These are phyloP conservation scores for Drosophila rhopaloa DNA, from an alignment of 1,140 invertebrate species.

Conservation along the genomic window DNA sequence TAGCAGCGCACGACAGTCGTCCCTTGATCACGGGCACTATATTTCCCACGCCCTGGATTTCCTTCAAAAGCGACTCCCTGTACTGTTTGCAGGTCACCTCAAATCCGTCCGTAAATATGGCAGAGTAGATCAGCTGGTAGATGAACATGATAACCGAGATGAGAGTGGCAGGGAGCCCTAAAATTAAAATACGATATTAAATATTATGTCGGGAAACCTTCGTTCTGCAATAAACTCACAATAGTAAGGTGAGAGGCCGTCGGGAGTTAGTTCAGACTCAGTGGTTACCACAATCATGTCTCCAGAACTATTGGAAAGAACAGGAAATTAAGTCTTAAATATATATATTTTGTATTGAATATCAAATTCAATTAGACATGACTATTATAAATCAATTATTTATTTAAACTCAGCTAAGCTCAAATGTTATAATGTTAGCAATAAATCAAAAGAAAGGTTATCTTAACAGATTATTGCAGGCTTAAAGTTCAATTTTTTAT, in stretches of 20 bases:
- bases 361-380: too few relatives aligned
- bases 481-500: too few relatives aligned
- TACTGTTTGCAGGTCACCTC: constrained; percentile 89
- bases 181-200: neutral
- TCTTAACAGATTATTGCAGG: too few relatives aligned
- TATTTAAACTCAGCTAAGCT: too few relatives aligned
- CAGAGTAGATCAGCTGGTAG: constrained; percentile 87
- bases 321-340: neutral
- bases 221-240: constrained; percentile 83
- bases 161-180: constrained; percentile 85
- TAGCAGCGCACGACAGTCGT: constrained; percentile 87
- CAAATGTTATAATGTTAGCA: too few relatives aligned
- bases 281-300: constrained; percentile 87
- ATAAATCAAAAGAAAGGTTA: too few relatives aligned
- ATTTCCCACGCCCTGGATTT: constrained; percentile 86
- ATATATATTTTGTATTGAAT: too few relatives aligned
- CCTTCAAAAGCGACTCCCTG: constrained; percentile 86
- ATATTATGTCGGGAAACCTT: too few relatives aligned
- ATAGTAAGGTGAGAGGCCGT: constrained; percentile 86
- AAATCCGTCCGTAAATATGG: constrained; percentile 88
- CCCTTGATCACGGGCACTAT: constrained; percentile 87
- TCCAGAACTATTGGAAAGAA: constrained; percentile 85
- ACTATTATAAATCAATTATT: too few relatives aligned
- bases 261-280: constrained; percentile 84
- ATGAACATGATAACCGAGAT: constrained; percentile 86